Conservation (phyloP, 2,113 vertebrate species). For the Onychorhynchus coronatus region DNA sequence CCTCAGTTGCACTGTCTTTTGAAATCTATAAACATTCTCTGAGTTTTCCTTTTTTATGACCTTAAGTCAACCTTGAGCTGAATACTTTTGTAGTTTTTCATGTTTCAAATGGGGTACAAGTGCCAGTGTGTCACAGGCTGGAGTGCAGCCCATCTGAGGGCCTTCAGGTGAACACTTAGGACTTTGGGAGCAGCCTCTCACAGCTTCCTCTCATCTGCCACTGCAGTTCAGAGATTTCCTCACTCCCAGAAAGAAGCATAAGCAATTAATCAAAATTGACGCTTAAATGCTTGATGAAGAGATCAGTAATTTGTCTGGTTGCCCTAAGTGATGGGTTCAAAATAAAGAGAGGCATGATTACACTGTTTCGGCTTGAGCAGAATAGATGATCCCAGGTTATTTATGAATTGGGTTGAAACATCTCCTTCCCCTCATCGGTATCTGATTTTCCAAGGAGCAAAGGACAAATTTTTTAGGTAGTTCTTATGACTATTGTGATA, state of each 20-base stretch:
- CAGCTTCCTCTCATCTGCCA: background rate
- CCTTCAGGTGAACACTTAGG: background rate
- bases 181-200: background rate
- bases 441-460: background rate
- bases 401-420: slow-evolving; percentile 13
- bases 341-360: background rate
- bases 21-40: background rate
- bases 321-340: background rate
- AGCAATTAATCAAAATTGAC: slow-evolving; percentile 2
- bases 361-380: background rate
- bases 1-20: background rate
- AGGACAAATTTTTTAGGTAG: background rate
- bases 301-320: background rate
- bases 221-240: background rate
- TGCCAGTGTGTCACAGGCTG: background rate
- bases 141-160: background rate
- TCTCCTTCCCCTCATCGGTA: background rate
- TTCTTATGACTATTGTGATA: background rate
- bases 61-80: background rate
- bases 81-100: background rate
- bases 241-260: background rate
- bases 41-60: background rate
- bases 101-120: background rate
- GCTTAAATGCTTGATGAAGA: slow-evolving; percentile 2
- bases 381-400: slow-evolving; percentile 7